These are phyloP conservation scores for Brachylomia viminalis DNA, from an alignment of 2,888 invertebrate species.

Conservation along the genomic window DNA sequence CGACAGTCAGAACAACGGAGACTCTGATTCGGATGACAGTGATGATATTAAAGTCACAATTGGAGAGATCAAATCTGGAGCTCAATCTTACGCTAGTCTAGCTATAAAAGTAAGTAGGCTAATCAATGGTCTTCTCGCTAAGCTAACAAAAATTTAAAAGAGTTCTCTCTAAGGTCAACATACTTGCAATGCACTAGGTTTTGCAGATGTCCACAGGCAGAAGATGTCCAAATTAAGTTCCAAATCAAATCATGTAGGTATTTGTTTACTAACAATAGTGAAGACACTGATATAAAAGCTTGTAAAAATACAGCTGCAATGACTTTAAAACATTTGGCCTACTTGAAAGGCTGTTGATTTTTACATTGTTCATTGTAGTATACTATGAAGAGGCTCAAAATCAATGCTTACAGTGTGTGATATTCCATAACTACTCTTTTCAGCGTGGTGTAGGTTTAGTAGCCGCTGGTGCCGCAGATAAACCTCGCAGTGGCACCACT, in stretches of 20 bases:
- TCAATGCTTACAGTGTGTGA: not conserved
- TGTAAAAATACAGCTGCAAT: not conserved
- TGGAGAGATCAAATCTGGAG: conserved; percentile 95
- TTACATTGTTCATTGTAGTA: not conserved
- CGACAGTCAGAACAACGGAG: conserved; percentile 90
- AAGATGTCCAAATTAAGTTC: not conserved
- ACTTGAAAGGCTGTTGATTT: not conserved
- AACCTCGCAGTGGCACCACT: conserved; percentile 89
- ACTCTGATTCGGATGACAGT: conserved; percentile 93
- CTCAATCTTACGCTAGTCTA: conserved; percentile 92
- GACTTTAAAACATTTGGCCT: not conserved
- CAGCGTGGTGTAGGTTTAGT: conserved; percentile 87
- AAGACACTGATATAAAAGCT: not conserved
- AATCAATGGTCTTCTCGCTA: not conserved
- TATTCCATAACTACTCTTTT: conserved; percentile 22
- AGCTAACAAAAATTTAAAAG: not conserved
- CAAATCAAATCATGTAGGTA: not conserved
- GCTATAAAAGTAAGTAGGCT: conserved; percentile 92
- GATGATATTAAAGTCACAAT: conserved; percentile 98
- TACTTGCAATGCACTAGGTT: not conserved
- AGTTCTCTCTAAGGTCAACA: not conserved
- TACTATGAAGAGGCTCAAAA: not conserved
- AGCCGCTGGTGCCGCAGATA: conserved; percentile 81
- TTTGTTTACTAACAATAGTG: not conserved
- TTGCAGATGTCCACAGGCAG: not conserved